These are phyloP conservation scores for Chelon auratus DNA, from an alignment of 2,797 vertebrate species.

Conservation along the genomic window DNA sequence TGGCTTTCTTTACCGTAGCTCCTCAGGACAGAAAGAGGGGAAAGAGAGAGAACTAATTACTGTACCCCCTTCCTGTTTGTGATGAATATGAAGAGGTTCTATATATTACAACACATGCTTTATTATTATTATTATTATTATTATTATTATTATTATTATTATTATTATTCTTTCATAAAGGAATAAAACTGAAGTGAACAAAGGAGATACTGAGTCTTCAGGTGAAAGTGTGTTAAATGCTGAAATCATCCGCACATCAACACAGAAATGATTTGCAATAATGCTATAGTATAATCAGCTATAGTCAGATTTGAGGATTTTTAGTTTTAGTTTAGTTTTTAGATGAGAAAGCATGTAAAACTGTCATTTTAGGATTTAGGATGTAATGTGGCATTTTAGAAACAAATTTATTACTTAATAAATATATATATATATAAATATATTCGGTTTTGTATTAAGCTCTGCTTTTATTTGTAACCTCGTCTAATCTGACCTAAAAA, in stretches of 20 bases:
- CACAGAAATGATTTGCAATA: neutral
- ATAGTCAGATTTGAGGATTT: neutral
- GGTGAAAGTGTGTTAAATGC: neutral
- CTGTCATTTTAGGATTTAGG: neutral
- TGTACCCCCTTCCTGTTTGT: neutral
- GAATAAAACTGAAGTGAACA: neutral
- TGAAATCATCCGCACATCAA: neutral
- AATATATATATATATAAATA: neutral
- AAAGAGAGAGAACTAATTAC: neutral
- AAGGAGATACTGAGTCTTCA: neutral
- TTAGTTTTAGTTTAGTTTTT: neutral
- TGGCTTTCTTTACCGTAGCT: constrained; percentile 19
- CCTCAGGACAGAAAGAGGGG: neutral
- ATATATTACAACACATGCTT: too few species aligned
- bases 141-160: neutral
- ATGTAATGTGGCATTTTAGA: too few species aligned
- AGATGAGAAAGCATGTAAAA: neutral
- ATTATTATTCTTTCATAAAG: neutral
- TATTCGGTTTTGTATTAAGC: neutral
- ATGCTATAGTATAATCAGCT: neutral
- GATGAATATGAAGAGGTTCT: neutral
- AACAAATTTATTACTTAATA: too few species aligned
- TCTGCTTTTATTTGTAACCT: constrained; percentile 11
- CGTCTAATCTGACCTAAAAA: neutral
- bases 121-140: neutral